Base-by-base conservation (phyloP, 2,797 vertebrate genomes). In the Gymnoscopelus microlampas region DNA sequence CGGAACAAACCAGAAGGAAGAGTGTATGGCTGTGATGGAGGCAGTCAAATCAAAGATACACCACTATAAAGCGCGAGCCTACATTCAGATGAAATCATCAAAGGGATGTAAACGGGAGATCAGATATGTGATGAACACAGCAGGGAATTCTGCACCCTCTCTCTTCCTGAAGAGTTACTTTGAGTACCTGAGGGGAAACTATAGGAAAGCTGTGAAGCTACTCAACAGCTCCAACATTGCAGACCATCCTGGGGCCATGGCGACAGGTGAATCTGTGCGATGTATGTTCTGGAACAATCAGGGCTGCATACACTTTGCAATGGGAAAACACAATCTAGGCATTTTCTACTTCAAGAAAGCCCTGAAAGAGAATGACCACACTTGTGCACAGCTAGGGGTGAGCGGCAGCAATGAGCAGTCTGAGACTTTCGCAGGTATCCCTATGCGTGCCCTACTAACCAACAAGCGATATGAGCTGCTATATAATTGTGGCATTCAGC, bases 241-340 rank as follows among this genome's bases (percentile, higher is more conserved):
- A 50, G 98, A 99, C 68, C 96, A 99, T 77, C 96, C 97, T 26
- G 98, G 97, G 76, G 96, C 98, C 76, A 95, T 99, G 87, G 98
- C 97, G 91, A 99, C 98, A 84, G 98, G 98, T 86, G 98, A 99
- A 95, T 99, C 97, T 87, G 94, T 97, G 63, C 92, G 96, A 3
- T 99, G 98, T 80, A 99, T 99, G 98, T 99, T 99, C 91, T 99
- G 98, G 98, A 99, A 99, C 90, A 99, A 99, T 84, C 95, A 99
- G 84, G 98, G 98, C 71, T 99, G 98, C 84, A 98, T 99, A 84
- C 98, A 99, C 89, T 99, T 99, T 89, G 98, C 98, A 53, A 99
- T 99, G 98, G 97, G 97, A 78, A 99, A 99, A 85, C 97, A 99
- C 90, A 99, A 99, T 59, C 92, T 99, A 54, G 97, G 97, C 53